Percentiles rank a stretch among this genome's conserved stretches.
Conservation (phyloP, 2,113 vertebrate genomes). For the Neotragus pygmaeus region DNA sequence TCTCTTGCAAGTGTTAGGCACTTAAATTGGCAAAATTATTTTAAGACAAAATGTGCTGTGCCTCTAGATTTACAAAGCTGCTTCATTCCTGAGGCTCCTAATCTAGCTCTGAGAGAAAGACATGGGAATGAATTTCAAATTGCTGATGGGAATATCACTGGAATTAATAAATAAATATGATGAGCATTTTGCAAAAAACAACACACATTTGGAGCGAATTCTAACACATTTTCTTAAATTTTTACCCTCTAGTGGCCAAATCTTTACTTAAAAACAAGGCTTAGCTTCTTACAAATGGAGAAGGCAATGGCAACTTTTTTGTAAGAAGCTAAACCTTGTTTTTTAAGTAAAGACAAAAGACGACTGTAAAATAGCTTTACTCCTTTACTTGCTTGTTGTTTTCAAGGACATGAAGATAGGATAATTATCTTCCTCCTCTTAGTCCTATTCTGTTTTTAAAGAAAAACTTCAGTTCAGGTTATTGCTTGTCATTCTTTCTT, state of each 20-base stretch:
- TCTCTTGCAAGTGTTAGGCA: not conserved
- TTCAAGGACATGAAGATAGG: not conserved
- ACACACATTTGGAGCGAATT: not conserved
- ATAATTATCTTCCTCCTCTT: not conserved
- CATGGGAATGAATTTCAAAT: not conserved
- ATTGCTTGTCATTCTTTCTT: not conserved
- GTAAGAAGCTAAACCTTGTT: too few relatives aligned
- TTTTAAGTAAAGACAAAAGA: not conserved
- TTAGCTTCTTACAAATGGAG: not conserved
- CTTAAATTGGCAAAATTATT: conserved; percentile 51
- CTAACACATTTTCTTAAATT: not conserved
- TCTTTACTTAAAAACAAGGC: not conserved
- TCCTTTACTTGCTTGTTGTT: not conserved
- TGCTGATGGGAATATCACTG: not conserved
- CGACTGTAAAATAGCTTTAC: not conserved
- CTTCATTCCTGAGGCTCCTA: not conserved
- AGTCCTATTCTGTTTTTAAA: not conserved
- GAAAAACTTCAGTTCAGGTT: not conserved
- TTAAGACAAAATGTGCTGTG: conserved; percentile 40
- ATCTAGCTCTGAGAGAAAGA: not conserved
- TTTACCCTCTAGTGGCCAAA: not conserved
- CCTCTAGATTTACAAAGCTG: conserved; percentile 27
- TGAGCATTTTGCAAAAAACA: not conserved
- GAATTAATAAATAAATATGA: not conserved
- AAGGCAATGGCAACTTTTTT: not conserved